Base-by-base conservation (phyloP, 2,888 invertebrate genomes). In the Tridacna crocea region DNA sequence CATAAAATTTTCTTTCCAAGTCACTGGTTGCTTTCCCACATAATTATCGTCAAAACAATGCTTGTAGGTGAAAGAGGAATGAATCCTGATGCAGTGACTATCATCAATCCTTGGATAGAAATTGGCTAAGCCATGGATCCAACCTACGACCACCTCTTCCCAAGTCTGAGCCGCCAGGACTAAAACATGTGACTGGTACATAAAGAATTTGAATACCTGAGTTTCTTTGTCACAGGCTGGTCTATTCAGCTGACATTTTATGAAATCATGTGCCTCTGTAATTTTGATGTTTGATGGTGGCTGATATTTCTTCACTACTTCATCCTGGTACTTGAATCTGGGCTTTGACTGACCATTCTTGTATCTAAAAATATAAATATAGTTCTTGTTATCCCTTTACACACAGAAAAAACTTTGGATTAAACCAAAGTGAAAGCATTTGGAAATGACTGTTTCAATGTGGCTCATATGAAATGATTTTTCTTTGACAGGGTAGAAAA, bases 161-260 rank as follows among this genome's bases (percentile, higher is more conserved):
- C 15, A 15, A 51, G 51, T 11, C 15, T 11, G 51, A 51, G 12
- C 12, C 51, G 11, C 51, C 15, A 15, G 15, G 12, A 51, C 15
- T 51, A n/a, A 51, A 11, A 51, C 51, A 13, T 51, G 15, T 51
- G 51, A 51, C n/a, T n/a, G n/a, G 2, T 10, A 6, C 19, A 55
- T 55, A 19, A 55, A 55, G 10, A 55, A 10, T 36, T 36, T 36
- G 55, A 55, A 10, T 79, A 93, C 93, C 92, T 93, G 93, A 27
- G 88, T 89, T n/a, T 87, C 96, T 96, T 84, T 97, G 96, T 6
- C 96, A 95, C 0, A 96, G 94, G 19, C 96, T 94, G 0, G 90
- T 13, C 88, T 85, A 4, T 96, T 96, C 61, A 98, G 95, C 90
- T 97, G 97, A 82, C 96, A 95, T 46, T 95, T 95, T 0, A 97